phyloP scores from a whole-genome alignment of 2,888 invertebrate genomes.

The Leucania comma region DNA sequence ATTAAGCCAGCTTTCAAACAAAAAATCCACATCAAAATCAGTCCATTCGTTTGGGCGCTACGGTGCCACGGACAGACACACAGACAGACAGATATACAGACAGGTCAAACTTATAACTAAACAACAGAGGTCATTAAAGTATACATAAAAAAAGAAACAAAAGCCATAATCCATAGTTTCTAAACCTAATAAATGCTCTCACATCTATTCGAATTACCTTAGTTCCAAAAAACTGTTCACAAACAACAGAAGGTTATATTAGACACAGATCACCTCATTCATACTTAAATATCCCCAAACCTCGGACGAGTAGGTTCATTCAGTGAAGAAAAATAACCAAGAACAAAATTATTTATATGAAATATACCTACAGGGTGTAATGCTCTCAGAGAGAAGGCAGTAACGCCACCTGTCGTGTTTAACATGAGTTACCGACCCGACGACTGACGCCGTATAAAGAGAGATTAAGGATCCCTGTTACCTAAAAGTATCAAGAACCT shows the following conservation, averaged over 20 bases:
- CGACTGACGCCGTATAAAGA: slow-evolving; percentile 47
- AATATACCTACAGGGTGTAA: slow-evolving; percentile 36
- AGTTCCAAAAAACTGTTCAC: slow-evolving; percentile 1
- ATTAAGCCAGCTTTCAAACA: too few species aligned
- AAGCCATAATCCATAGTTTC: neutral
- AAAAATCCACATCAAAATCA: too few species aligned
- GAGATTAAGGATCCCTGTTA: slow-evolving; percentile 49
- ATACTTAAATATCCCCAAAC: slow-evolving; percentile 14
- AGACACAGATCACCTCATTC: slow-evolving; percentile 29
- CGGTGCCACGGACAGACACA: too few species aligned
- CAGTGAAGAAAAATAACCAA: slow-evolving; percentile 28
- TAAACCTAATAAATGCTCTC: neutral
- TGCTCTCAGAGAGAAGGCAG: slow-evolving; percentile 33
- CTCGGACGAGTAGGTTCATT: slow-evolving; percentile 16
- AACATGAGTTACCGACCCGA: slow-evolving; percentile 50
- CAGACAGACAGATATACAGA: too few species aligned
- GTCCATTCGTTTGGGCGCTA: too few species aligned
- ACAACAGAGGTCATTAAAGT: too few species aligned
- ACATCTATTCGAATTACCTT: neutral
- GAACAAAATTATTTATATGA: slow-evolving; percentile 34
- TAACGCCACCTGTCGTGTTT: slow-evolving; percentile 54
- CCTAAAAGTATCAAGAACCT: slow-evolving; percentile 36
- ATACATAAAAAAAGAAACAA: neutral
- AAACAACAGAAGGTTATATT: neutral
- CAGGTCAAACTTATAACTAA: too few species aligned